Evolutionary conservation across 2,113 vertebrate genomes (phyloP).

Genomic region (Eurypyga helias): DNA sequence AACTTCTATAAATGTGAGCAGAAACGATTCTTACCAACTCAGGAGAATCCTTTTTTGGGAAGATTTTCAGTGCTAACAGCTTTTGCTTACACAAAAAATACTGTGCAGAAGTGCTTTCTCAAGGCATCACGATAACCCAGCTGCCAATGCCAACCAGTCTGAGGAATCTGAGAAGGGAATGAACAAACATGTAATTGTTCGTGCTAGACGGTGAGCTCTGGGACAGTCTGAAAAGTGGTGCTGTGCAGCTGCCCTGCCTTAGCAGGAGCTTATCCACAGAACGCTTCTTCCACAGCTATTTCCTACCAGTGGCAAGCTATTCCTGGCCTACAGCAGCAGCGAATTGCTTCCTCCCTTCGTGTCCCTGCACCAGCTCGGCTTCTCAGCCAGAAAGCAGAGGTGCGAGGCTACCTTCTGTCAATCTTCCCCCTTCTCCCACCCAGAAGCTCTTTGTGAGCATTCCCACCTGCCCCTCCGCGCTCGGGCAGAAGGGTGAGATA

Average conservation of each 20-base stretch:
- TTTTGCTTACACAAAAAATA: neutral
- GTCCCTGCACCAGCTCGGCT: neutral
- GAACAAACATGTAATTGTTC: neutral
- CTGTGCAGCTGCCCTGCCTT: neutral
- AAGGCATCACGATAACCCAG: neutral
- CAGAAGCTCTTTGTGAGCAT: neutral
- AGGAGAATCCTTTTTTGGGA: neutral
- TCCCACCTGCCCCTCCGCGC: neutral
- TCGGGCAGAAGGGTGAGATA: neutral
- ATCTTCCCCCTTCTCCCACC: neutral
- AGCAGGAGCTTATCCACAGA: neutral
- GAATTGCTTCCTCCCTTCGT: neutral
- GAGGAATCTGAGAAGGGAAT: neutral
- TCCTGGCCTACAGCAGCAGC: neutral
- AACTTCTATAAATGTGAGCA: neutral
- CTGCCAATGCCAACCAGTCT: neutral
- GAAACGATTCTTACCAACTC: constrained; percentile 24
- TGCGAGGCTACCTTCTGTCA: neutral
- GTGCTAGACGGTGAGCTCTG: neutral
- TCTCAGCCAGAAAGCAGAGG: neutral
- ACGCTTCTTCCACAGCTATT: neutral
- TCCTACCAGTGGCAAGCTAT: neutral
- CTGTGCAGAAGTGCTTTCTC: neutral
- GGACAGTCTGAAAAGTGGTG: neutral
- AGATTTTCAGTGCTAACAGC: neutral